Evolutionary conservation across 2,113 vertebrate species (phyloP).

Genomic region (Monopterus albus): DNA sequence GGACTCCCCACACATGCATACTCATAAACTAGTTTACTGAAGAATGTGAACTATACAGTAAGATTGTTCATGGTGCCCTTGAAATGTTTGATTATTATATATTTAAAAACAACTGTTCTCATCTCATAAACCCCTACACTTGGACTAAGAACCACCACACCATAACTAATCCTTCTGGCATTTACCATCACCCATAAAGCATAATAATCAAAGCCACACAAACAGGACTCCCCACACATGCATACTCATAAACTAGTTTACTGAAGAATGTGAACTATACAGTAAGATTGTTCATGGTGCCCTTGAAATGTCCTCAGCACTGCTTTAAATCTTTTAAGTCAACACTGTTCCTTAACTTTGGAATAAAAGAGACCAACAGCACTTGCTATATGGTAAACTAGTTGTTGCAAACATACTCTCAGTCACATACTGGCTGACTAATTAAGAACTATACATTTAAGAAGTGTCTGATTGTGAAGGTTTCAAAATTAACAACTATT

Average conservation of each 20-base stretch:
- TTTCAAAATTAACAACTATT: too few relatives aligned
- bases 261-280: background rate
- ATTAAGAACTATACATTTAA: too few relatives aligned
- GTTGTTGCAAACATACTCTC: too few relatives aligned
- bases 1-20: slow-evolving; percentile 2
- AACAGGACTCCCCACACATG: background rate
- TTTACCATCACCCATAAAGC: too few relatives aligned
- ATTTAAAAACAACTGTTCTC: background rate
- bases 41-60: background rate
- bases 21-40: slow-evolving; percentile 5
- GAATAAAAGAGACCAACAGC: background rate
- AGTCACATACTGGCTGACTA: too few relatives aligned
- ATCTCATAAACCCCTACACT: background rate
- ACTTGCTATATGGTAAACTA: background rate
- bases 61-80: too few relatives aligned
- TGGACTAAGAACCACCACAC: background rate
- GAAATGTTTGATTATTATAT: background rate
- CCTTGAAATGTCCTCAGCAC: too few relatives aligned
- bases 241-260: slow-evolving; percentile 13
- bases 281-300: too few relatives aligned
- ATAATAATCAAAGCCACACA: background rate
- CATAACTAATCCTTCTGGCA: background rate
- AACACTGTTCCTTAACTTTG: too few relatives aligned
- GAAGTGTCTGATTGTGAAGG: too few relatives aligned
- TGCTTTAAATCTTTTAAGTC: too few relatives aligned